These are phyloP conservation scores for Gymnoscelis rufifasciata DNA, from an alignment of 2,888 invertebrate species.

Conservation along the genomic window DNA sequence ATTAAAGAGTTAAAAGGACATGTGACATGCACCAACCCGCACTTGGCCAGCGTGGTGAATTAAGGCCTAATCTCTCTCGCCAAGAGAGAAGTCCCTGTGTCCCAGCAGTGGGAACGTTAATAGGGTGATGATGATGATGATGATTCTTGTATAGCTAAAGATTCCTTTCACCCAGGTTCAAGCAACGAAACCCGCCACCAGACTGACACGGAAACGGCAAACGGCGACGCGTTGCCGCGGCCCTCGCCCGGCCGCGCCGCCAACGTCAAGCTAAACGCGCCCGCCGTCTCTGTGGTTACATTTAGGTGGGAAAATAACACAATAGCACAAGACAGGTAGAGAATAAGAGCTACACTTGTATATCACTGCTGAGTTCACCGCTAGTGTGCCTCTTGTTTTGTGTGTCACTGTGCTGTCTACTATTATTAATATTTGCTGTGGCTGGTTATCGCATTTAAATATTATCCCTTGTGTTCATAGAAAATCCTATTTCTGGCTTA, in stretches of 20 bases:
- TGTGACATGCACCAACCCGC: no score
- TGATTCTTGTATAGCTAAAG: no score
- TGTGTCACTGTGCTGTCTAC: constrained; percentile 25
- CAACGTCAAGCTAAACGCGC: constrained; percentile 79
- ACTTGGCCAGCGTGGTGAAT: no score
- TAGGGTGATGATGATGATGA: no score
- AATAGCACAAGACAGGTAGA: constrained; percentile 82
- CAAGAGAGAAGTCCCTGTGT: no score
- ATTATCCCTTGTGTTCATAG: no score
- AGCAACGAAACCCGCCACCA: constrained; percentile 29
- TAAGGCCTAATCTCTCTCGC: no score
- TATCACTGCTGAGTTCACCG: constrained; percentile 37
- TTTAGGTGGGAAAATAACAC: constrained; percentile 91
- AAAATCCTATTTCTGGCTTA: no score
- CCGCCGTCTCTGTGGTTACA: constrained; percentile 93
- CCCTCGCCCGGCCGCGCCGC: constrained; percentile 66
- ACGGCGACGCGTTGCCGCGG: constrained; percentile 51
- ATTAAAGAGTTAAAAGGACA: no score
- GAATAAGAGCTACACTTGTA: constrained; percentile 76
- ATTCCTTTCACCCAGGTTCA: no score
- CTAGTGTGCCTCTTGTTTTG: constrained; percentile 22
- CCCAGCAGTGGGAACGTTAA: no score
- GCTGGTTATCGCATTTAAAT: no score
- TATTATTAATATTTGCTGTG: neutral
- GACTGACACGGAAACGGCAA: constrained; percentile 31